Percentiles rank a stretch among this genome's conserved stretches.
Evolutionary conservation across 1,140 invertebrate genomes (phyloP).

Genomic region (Callitettix versicolor): DNA sequence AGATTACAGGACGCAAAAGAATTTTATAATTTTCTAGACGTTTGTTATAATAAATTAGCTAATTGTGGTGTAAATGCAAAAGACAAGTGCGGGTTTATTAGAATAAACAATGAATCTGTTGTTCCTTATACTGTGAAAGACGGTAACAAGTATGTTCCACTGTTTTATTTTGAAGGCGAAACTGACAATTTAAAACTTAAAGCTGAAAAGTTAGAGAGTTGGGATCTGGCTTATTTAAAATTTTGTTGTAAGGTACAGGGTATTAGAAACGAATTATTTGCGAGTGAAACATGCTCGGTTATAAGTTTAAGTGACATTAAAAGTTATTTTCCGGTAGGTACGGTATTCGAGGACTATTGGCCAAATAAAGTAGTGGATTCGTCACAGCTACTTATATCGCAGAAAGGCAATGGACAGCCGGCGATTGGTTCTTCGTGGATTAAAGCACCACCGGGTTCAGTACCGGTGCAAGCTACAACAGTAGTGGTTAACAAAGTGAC

Average conservation of each 20-base stretch:
- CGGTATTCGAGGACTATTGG: slow-evolving; percentile 84
- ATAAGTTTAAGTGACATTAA: slow-evolving; percentile 83
- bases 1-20: slow-evolving; percentile 73
- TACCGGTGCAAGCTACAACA: slow-evolving; percentile 13
- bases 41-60: slow-evolving; percentile 73
- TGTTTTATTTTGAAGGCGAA: slow-evolving; percentile 91
- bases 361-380: slow-evolving; percentile 68
- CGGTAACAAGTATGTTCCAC: slow-evolving; percentile 73
- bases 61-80: slow-evolving; percentile 46
- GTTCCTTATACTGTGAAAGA: slow-evolving; percentile 84
- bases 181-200: slow-evolving; percentile 79
- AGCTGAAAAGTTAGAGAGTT: slow-evolving; percentile 72
- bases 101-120: slow-evolving; percentile 87
- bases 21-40: slow-evolving; percentile 82
- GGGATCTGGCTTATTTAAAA: slow-evolving; percentile 85
- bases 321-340: slow-evolving; percentile 78
- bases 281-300: slow-evolving; percentile 76
- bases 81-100: slow-evolving; percentile 84
- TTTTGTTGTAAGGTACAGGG: slow-evolving; percentile 91
- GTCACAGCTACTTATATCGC: slow-evolving; percentile 52
- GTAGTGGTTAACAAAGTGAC: slow-evolving; percentile 12
- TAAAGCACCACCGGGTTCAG: slow-evolving; percentile 19
- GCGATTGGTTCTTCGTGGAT: slow-evolving; percentile 17
- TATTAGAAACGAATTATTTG: slow-evolving; percentile 80
- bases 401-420: slow-evolving; percentile 7